Evolutionary conservation across 1,140 invertebrate genomes (phyloP).

Genomic region (Myzus persicae): DNA sequence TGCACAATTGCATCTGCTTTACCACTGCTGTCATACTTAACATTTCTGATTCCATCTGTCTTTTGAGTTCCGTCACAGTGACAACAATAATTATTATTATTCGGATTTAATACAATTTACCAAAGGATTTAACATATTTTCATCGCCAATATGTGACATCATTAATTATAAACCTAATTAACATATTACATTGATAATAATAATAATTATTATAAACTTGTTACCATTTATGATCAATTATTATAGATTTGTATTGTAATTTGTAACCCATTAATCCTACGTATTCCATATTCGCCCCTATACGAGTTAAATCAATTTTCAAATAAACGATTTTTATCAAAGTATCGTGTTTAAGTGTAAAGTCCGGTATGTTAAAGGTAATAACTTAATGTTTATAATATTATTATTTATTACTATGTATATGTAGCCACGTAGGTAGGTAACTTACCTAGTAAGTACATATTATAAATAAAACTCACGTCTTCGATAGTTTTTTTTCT

Average conservation of each 20-base stretch:
- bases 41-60: constrained; percentile 72
- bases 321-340: too few relatives aligned
- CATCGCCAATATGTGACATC: neutral
- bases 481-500: constrained; percentile 81
- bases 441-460: too few relatives aligned
- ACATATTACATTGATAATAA: too few relatives aligned
- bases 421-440: neutral
- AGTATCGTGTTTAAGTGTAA: neutral
- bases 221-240: too few relatives aligned
- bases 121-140: neutral
- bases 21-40: constrained; percentile 75
- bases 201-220: neutral
- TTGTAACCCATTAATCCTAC: too few relatives aligned
- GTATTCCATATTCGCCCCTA: too few relatives aligned
- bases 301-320: too few relatives aligned
- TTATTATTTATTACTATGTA: neutral
- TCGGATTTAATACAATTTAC: neutral
- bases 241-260: too few relatives aligned
- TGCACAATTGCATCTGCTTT: constrained; percentile 73
- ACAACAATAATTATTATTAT: neutral
- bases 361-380: too few relatives aligned
- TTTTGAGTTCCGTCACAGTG: neutral
- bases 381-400: too few relatives aligned
- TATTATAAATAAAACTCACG: constrained; percentile 62
- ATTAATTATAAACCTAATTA: too few relatives aligned